Base-by-base conservation (phyloP, 2,113 vertebrate genomes). In the Bagarius yarrelli region DNA sequence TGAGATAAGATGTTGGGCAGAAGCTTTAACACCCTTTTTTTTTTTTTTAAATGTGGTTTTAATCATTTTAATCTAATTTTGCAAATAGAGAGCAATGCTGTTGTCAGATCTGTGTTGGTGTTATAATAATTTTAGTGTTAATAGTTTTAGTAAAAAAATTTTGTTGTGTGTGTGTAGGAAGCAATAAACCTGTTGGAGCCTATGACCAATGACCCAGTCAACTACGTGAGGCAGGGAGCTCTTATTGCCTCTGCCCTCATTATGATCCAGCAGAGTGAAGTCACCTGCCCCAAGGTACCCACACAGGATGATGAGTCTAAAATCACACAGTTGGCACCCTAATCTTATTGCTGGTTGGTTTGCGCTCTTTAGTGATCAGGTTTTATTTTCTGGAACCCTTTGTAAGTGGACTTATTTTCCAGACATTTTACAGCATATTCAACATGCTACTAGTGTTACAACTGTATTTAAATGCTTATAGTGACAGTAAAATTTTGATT, bases 141-240 rank as follows among this genome's bases (percentile, higher is more conserved):
- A 40, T 4, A 4, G 36, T 40, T 40, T 8, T 40, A 8, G 3
- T 40, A 3, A 8, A 3, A 40, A 4, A 8, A 52, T 64, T 3
- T 21, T 11, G 0, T 73, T n/a, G n/a, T 72, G 21, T 61, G 12
- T 75, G 8, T n/a, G 88, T 88, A 99, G 97, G 98, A 99, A 92
- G 96, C 97, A 59, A 99, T 99, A 90, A 98, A 98, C 92, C 94
- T 99, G 85, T 88, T 99, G 81, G 96, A 99, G 87, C 97, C 97
- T 27, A 99, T 99, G 98, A 99, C 96, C 86, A 99, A 99, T 1
- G 98, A 99, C 88, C 98, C 97, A 0, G 97, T 99, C 80, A 99
- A 99, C 91, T 99, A 99, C 0, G 97, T 99, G 77, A 93, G 97
- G 86, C 98, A 99, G 84, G 98, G 98, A 12, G 97, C 98, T 27